Evolutionary conservation across 2,888 invertebrate species (phyloP), one percentile per base, ranked within the genome.

Genomic region (Lasioglossum oenotherae): DNA sequence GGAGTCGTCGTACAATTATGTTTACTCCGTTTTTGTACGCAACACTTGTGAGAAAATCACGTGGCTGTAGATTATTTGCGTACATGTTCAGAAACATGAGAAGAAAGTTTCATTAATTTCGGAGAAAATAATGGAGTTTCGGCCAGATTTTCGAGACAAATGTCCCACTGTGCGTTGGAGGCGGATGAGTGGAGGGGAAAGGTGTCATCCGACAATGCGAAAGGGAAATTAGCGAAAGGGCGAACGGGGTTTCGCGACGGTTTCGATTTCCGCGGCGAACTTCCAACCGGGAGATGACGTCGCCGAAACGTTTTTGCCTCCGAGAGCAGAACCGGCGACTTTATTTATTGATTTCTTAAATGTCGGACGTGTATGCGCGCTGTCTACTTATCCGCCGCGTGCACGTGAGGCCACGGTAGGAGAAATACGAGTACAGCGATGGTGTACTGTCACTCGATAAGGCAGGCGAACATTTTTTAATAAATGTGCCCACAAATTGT

Each of bases 261-360:
- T 72, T 53, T 60, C 57, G 12, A 8, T 27, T 31, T 69, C 67
- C 67, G 19, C 10, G 35, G 19, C 49, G 46, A 16, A 41, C 74
- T n/a, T 27, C 31, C 16, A 19, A 23, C 27, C n/a, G 46, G 16
- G 46, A 27, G 23, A 60, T 23, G 82, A 78, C 53, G 71, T 84
- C 41, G 78, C 57, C 31, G 67, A 53, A 64, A 72, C 77, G 74
- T 46, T 69, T 27, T 27, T 44, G 57, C 72, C 19, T 85, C 60
- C 35, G 67, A 31, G 23, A 35, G 35, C 19, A 67, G 38, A 79
- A 77, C 60, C 64, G 80, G 69, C 53, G 35, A 78, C 73, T 82
- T 82, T 80, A 78, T 78, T 78, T 86, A 87, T 87, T 87, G 87
- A 87, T 87, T 87, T 83, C 71, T 74, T 79, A 53, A 53, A 86